phyloP scores from a whole-genome alignment of 2,113 vertebrate genomes.

The Odocoileus virginianus region DNA sequence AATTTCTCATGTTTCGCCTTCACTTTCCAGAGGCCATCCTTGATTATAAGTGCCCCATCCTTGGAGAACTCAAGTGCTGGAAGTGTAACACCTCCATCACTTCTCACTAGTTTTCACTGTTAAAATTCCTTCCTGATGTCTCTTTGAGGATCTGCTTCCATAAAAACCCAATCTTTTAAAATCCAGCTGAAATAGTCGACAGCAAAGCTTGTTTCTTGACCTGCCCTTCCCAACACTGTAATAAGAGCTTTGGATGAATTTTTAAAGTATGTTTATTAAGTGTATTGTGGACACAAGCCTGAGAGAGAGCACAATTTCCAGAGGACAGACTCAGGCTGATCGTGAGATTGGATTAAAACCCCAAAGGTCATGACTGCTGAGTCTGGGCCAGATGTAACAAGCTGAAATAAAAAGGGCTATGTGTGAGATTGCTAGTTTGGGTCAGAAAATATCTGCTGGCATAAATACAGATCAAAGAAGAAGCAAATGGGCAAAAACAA shows the following conservation, averaged over 20 bases:
- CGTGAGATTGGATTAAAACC: background rate
- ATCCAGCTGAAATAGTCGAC: background rate
- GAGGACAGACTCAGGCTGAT: background rate
- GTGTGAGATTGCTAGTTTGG: background rate
- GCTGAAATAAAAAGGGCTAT: background rate
- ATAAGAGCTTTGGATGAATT: background rate
- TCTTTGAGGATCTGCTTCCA: background rate
- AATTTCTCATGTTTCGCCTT: background rate
- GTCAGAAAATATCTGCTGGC: background rate
- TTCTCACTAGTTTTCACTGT: background rate
- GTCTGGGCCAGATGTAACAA: background rate
- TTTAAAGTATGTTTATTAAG: background rate
- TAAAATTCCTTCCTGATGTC: background rate
- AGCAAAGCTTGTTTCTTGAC: background rate
- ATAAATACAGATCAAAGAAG: background rate
- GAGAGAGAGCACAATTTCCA: background rate
- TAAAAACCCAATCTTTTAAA: constrained; percentile 5
- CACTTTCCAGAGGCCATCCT: background rate
- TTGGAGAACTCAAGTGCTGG: background rate
- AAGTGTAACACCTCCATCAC: background rate
- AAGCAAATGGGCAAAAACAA: background rate
- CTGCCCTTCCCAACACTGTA: background rate
- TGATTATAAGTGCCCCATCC: background rate
- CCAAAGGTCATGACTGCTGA: background rate
- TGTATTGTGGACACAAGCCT: background rate